Conservation (phyloP, 2,113 vertebrate species). For the Coptodon bakossiorum region DNA sequence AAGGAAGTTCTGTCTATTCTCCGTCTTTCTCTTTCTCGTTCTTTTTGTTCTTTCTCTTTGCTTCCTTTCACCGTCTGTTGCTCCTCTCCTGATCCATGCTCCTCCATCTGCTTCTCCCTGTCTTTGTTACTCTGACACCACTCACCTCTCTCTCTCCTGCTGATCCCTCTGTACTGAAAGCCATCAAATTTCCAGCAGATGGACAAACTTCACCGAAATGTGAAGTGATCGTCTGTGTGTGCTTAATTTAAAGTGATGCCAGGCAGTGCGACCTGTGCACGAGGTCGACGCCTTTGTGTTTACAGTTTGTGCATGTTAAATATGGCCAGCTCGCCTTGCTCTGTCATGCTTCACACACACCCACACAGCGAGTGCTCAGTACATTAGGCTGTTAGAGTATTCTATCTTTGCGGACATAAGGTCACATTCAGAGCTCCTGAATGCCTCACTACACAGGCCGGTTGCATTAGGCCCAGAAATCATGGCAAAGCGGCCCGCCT, state of each 20-base stretch:
- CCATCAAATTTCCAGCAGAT: conserved; percentile 40
- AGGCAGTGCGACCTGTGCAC: not conserved
- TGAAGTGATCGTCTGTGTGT: not conserved
- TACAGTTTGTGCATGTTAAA: conserved; percentile 2
- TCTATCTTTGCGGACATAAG: conserved; percentile 42
- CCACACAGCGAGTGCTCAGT: not conserved
- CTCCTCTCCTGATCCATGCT: conserved; percentile 38
- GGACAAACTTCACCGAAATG: conserved; percentile 6
- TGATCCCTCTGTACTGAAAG: conserved; percentile 39
- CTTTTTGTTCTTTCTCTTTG: not conserved
- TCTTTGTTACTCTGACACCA: conserved; percentile 28
- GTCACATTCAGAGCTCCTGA: conserved; percentile 54
- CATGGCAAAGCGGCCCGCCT: not conserved
- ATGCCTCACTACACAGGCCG: conserved; percentile 36
- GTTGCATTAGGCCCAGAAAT: conserved; percentile 51
- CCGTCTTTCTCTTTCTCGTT: not conserved
- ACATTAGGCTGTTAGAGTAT: conserved; percentile 10
- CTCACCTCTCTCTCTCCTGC: conserved; percentile 5
- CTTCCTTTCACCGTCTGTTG: not conserved
- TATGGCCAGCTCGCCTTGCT: not conserved
- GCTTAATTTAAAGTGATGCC: conserved; percentile 2
- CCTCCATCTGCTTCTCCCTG: conserved; percentile 30
- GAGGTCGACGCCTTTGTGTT: not conserved
- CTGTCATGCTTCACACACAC: not conserved
- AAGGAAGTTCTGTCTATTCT: conserved; percentile 17